Evolutionary conservation across 1,140 invertebrate species (phyloP).

Genomic region (Hypothenemus hampei): DNA sequence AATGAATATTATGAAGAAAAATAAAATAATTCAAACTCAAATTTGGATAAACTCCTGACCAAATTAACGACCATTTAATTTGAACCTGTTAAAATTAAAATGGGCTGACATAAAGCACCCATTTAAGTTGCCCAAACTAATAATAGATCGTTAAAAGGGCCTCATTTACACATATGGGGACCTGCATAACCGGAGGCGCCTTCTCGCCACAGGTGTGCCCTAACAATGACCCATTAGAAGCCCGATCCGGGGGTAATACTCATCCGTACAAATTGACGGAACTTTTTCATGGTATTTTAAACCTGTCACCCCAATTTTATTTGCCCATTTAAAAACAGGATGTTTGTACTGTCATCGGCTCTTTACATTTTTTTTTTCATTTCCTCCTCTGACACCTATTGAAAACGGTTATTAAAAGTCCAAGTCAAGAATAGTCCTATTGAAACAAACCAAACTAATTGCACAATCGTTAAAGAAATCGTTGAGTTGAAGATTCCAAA

Average conservation of each 20-base stretch:
- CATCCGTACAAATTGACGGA: slow-evolving; percentile 10
- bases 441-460: too few relatives aligned
- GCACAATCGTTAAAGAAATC: background rate
- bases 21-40: too few relatives aligned
- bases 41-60: too few relatives aligned
- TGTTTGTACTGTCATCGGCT: too few relatives aligned
- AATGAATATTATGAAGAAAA: too few relatives aligned
- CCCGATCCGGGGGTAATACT: background rate
- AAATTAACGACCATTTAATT: background rate
- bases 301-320: too few relatives aligned
- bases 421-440: too few relatives aligned
- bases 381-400: too few relatives aligned
- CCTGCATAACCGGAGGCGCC: slow-evolving; percentile 10
- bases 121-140: slow-evolving; percentile 17
- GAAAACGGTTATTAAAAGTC: too few relatives aligned
- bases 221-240: slow-evolving; percentile 9
- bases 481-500: too few relatives aligned
- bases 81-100: slow-evolving; percentile 7
- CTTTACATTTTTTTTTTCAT: background rate
- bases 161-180: slow-evolving; percentile 11
- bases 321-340: too few relatives aligned
- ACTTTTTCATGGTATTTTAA: background rate
- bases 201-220: slow-evolving; percentile 15
- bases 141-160: slow-evolving; percentile 17
- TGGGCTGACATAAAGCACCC: slow-evolving; percentile 6